These are phyloP conservation scores for Eupithecia inturbata DNA, from an alignment of 2,888 invertebrate species.

Conservation along the genomic window DNA sequence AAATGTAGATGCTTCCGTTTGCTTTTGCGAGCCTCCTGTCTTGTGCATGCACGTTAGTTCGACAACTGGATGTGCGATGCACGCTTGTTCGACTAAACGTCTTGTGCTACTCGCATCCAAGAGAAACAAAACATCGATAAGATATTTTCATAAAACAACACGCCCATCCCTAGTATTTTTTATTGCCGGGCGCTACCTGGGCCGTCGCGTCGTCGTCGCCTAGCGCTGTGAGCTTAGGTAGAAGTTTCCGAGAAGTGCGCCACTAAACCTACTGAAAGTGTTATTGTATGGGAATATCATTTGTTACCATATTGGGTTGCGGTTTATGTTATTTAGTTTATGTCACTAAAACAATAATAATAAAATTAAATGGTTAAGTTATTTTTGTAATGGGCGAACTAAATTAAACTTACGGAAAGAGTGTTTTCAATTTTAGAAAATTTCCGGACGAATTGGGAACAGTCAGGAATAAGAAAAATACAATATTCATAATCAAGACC, in stretches of 20 bases:
- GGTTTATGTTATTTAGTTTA: conserved; percentile 7
- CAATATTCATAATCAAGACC: neutral
- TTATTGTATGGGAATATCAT: conserved; percentile 35
- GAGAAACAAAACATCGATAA: conserved; percentile 1
- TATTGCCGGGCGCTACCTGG: conserved; percentile 70
- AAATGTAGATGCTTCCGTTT: conserved; percentile 1
- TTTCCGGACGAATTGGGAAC: neutral
- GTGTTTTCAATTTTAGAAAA: too few species aligned
- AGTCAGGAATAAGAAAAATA: neutral
- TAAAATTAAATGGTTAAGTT: neutral
- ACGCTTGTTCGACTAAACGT: neutral
- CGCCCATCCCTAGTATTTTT: conserved; percentile 54
- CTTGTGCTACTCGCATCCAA: neutral
- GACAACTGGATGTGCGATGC: neutral
- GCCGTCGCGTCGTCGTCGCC: conserved; percentile 27
- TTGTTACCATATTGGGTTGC: conserved; percentile 17
- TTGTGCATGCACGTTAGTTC: neutral
- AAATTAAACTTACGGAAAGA: neutral
- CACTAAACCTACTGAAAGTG: conserved; percentile 40
- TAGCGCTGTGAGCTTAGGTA: conserved; percentile 58
- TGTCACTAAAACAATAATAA: neutral
- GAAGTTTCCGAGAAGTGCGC: conserved; percentile 69
- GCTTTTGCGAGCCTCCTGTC: neutral
- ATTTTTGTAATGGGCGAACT: neutral
- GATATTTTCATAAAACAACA: conserved; percentile 8